phyloP scores from a whole-genome alignment of 2,113 vertebrate species.

The Pelobates fuscus region DNA sequence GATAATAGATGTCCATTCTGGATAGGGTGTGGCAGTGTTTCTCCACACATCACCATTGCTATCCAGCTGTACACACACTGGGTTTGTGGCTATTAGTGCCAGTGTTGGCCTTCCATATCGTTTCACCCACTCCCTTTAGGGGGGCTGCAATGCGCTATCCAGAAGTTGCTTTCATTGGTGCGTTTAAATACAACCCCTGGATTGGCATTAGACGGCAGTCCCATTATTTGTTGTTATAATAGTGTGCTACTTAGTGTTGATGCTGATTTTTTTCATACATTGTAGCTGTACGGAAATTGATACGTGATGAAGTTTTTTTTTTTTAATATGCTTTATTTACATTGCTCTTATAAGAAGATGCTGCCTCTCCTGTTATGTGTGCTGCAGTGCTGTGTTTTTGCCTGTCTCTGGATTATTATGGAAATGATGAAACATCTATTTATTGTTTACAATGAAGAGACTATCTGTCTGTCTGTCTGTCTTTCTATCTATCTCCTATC shows the following conservation, averaged over 20 bases:
- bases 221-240: too few relatives aligned
- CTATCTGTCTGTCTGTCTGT: neutral
- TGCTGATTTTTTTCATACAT: too few relatives aligned
- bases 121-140: neutral
- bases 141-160: conserved; percentile 31
- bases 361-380: too few relatives aligned
- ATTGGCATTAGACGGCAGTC: neutral
- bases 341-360: too few relatives aligned
- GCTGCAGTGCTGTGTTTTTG: too few relatives aligned
- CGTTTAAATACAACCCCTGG: neutral
- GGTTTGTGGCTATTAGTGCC: neutral
- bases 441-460: too few relatives aligned
- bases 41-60: neutral
- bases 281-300: too few relatives aligned
- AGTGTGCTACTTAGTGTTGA: too few relatives aligned
- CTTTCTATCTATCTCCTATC: neutral
- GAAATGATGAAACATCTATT: neutral
- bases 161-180: neutral
- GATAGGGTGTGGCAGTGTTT: neutral
- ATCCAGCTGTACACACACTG: neutral
- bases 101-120: neutral
- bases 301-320: too few relatives aligned
- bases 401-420: neutral
- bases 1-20: neutral
- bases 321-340: too few relatives aligned